These are phyloP conservation scores for Drosophila cracens DNA, from an alignment of 2,888 invertebrate genomes.

Conservation along the genomic window DNA sequence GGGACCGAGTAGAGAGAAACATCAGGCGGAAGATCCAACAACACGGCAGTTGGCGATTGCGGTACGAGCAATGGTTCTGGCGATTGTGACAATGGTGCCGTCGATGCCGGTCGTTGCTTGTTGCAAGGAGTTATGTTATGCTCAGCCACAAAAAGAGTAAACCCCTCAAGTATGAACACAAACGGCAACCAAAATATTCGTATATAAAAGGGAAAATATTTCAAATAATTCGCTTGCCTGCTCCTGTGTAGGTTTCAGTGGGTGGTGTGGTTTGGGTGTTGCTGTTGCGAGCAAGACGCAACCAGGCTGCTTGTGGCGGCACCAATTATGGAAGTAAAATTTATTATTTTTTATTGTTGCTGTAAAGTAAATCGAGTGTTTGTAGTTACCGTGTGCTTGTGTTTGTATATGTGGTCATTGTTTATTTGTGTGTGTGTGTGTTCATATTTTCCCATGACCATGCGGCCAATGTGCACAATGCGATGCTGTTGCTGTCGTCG, in stretches of 20 bases:
- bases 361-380: conserved; percentile 71
- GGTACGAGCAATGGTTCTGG: conserved; percentile 25
- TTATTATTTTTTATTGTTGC: conserved; percentile 73
- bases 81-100: conserved; percentile 49
- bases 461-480: conserved; percentile 56
- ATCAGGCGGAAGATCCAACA: conserved; percentile 56
- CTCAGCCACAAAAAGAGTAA: conserved; percentile 25
- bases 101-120: conserved; percentile 38
- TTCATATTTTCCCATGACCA: conserved; percentile 42
- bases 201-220: conserved; percentile 63
- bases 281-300: conserved; percentile 55
- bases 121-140: conserved; percentile 45
- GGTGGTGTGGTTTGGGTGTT: conserved; percentile 11
- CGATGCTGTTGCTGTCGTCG: conserved; percentile 54
- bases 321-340: conserved; percentile 73
- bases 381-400: conserved; percentile 44
- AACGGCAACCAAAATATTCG: conserved; percentile 40
- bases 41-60: conserved; percentile 51
- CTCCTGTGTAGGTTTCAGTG: conserved; percentile 11
- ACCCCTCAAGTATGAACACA: conserved; percentile 31
- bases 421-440: conserved; percentile 20
- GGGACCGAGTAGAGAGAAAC: conserved; percentile 20
- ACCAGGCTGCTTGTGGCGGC: conserved; percentile 71
- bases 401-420: conserved; percentile 6
- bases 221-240: conserved; percentile 68